Conservation (phyloP, 2,113 vertebrate genomes). For the Rhegmatorhina hoffmannsi region DNA sequence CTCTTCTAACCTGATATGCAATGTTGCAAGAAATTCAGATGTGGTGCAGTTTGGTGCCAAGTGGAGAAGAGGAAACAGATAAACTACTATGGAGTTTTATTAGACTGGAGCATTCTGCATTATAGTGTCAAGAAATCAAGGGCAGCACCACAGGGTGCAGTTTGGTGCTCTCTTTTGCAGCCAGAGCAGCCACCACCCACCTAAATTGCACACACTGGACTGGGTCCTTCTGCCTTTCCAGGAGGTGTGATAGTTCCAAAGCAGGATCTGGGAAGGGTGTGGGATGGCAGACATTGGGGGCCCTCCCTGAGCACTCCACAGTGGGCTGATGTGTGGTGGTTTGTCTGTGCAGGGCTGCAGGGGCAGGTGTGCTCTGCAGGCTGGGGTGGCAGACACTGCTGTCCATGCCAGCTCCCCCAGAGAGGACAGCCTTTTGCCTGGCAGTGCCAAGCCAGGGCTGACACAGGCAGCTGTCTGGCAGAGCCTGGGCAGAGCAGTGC, state of each 20-base stretch:
- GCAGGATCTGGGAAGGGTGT: neutral
- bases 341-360: neutral
- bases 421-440: neutral
- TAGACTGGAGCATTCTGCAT: neutral
- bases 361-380: neutral
- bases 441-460: neutral
- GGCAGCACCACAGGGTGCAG: neutral
- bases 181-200: neutral
- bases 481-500: neutral
- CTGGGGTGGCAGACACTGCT: neutral
- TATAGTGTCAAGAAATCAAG: neutral
- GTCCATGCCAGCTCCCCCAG: neutral
- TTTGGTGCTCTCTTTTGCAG: neutral
- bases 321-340: neutral
- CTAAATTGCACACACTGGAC: fast-evolving
- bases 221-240: neutral
- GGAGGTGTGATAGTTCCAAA: neutral
- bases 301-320: neutral
- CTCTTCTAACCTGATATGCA: neutral
- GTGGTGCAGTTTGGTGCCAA: neutral
- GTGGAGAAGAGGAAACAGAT: neutral
- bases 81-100: neutral
- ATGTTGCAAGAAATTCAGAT: neutral
- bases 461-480: neutral
- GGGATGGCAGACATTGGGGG: neutral